A percentile compares a stretch with the other conserved stretches of the same genome.
phyloP scores from a whole-genome alignment of 1,140 invertebrate genomes.

The Drosophila nasuta region DNA sequence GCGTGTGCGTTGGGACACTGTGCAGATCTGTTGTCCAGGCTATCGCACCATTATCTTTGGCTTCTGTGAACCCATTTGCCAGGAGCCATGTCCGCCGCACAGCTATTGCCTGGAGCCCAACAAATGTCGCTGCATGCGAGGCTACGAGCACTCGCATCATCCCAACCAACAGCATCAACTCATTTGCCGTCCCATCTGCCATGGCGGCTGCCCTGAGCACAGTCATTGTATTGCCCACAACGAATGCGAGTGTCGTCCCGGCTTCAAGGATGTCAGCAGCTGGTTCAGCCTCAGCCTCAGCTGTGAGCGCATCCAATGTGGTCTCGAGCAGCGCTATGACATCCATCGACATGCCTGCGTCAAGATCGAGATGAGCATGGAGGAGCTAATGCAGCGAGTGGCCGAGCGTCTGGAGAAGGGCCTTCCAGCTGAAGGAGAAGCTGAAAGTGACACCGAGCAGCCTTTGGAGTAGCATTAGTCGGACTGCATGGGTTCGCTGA shows the following conservation, averaged over 20 bases:
- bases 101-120: constrained; percentile 87
- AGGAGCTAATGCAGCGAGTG: constrained; percentile 77
- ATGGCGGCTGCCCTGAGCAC: constrained; percentile 72
- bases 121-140: constrained; percentile 87
- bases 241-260: constrained; percentile 68
- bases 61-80: constrained; percentile 73
- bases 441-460: constrained; percentile 25
- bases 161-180: constrained; percentile 61
- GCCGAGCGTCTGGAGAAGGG: constrained; percentile 68
- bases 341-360: constrained; percentile 52
- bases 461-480: neutral
- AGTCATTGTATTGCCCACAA: constrained; percentile 73
- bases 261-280: constrained; percentile 69
- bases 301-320: constrained; percentile 73
- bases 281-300: constrained; percentile 67
- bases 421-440: constrained; percentile 34
- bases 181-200: constrained; percentile 70
- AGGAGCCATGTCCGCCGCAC: constrained; percentile 79
- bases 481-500: neutral
- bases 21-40: constrained; percentile 72
- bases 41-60: constrained; percentile 77
- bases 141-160: constrained; percentile 82
- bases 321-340: constrained; percentile 72
- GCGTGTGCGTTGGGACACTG: constrained; percentile 70
- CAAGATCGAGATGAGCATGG: constrained; percentile 80